Conservation (phyloP, 2,888 invertebrate species). For the Tholera decimalis region DNA sequence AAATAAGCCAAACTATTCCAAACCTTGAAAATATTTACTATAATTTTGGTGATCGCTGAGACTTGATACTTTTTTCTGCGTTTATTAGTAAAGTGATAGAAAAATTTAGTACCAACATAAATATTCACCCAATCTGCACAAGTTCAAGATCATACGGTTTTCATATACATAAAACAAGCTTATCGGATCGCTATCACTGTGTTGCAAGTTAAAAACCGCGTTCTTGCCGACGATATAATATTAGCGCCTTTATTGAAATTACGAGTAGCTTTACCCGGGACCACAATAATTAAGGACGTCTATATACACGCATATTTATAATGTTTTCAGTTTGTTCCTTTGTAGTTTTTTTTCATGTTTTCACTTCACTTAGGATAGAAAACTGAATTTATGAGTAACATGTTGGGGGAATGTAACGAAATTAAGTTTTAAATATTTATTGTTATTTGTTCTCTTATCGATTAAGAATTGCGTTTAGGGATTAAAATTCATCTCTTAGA, state of each 20-base stretch:
- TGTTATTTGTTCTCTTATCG: background rate
- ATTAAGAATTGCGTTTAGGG: background rate
- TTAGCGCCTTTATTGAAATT: constrained; percentile 65
- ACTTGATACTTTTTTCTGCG: too few relatives aligned
- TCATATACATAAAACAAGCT: background rate
- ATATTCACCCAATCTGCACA: background rate
- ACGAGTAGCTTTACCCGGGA: constrained; percentile 54
- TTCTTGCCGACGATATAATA: constrained; percentile 62
- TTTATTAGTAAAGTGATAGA: background rate
- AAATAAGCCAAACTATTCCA: too few relatives aligned
- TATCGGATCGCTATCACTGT: constrained; percentile 20
- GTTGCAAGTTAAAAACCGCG: constrained; percentile 29
- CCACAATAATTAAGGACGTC: constrained; percentile 61
- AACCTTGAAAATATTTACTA: too few relatives aligned
- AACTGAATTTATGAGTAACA: background rate
- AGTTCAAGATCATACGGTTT: background rate
- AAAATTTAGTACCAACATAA: too few relatives aligned
- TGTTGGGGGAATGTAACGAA: background rate
- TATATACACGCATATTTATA: constrained; percentile 29
- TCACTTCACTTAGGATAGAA: background rate
- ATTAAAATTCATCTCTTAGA: background rate
- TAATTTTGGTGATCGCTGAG: too few relatives aligned
- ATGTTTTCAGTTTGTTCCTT: constrained; percentile 30
- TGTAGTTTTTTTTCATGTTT: constrained; percentile 19
- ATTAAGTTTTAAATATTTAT: background rate